These are phyloP conservation scores for Bursaphelenchus okinawaensis DNA, from an alignment of 2,888 invertebrate species.

Conservation along the genomic window DNA sequence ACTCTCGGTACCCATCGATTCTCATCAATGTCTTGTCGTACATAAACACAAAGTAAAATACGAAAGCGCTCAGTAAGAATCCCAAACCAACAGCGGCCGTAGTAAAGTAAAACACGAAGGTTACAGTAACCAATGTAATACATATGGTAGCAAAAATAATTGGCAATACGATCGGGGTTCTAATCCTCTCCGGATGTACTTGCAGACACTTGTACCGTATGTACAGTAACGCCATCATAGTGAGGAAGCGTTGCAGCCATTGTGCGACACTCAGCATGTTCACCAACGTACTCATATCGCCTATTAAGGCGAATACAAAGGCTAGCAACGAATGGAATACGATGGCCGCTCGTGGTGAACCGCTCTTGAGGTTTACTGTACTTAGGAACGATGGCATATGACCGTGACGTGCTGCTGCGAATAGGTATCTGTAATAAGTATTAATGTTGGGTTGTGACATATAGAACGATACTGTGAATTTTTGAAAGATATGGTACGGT, in stretches of 20 bases:
- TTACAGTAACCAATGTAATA: slow-evolving; percentile 35
- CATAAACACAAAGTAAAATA: slow-evolving; percentile 29
- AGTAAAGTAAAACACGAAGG: slow-evolving; percentile 36
- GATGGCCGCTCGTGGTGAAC: slow-evolving; percentile 47
- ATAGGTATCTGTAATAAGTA: slow-evolving; percentile 42
- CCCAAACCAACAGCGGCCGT: slow-evolving; percentile 25
- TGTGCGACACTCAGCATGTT: slow-evolving; percentile 36
- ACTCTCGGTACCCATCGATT: slow-evolving; percentile 15
- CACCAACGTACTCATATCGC: slow-evolving; percentile 37
- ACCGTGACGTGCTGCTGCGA: slow-evolving; percentile 43
- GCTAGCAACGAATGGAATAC: slow-evolving; percentile 44
- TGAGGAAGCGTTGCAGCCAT: slow-evolving; percentile 53
- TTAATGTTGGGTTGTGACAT: too few species aligned
- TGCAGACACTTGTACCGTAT: slow-evolving; percentile 32
- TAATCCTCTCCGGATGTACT: slow-evolving; percentile 39
- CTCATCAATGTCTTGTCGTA: slow-evolving; percentile 22
- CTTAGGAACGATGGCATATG: slow-evolving; percentile 47
- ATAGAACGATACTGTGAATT: too few species aligned
- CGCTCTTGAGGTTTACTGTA: slow-evolving; percentile 39
- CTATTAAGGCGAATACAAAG: slow-evolving; percentile 45
- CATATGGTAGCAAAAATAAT: slow-evolving; percentile 48
- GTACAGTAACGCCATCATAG: slow-evolving; percentile 52
- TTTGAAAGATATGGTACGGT: too few species aligned
- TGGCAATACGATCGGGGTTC: slow-evolving; percentile 46
- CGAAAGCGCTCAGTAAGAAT: slow-evolving; percentile 19